A percentile compares a stretch with the other conserved stretches of the same genome.
phyloP scores from a whole-genome alignment of 2,113 vertebrate genomes.

The Chloebia gouldiae region DNA sequence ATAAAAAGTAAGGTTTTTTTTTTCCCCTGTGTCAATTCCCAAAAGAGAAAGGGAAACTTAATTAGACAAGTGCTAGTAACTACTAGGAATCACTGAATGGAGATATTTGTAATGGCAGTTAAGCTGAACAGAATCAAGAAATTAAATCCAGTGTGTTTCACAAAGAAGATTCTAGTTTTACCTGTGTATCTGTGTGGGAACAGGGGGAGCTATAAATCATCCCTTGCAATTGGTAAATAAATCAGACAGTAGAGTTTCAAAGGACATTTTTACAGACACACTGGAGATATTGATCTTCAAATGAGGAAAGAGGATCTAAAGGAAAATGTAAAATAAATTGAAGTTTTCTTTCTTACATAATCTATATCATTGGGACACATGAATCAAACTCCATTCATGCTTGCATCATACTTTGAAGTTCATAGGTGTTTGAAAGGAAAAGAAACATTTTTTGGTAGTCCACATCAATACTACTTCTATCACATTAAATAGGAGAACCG shows the following conservation, averaged over 20 bases:
- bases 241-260: neutral
- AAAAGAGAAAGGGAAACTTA: conserved; percentile 27
- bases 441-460: neutral
- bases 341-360: neutral
- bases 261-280: neutral
- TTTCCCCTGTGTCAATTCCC: neutral
- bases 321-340: neutral
- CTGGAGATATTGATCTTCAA: neutral
- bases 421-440: neutral
- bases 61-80: neutral
- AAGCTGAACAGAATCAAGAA: neutral
- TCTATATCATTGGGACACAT: neutral
- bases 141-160: neutral
- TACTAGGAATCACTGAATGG: neutral
- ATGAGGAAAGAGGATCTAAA: neutral
- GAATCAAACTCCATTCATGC: neutral
- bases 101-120: neutral
- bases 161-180: neutral
- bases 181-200: neutral
- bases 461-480: neutral
- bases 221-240: neutral
- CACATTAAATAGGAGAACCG: neutral
- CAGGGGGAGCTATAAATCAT: neutral
- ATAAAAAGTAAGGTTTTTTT: neutral
- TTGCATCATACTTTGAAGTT: neutral